Conservation (phyloP, 1,140 invertebrate species). For the Condylostylus longicornis region DNA sequence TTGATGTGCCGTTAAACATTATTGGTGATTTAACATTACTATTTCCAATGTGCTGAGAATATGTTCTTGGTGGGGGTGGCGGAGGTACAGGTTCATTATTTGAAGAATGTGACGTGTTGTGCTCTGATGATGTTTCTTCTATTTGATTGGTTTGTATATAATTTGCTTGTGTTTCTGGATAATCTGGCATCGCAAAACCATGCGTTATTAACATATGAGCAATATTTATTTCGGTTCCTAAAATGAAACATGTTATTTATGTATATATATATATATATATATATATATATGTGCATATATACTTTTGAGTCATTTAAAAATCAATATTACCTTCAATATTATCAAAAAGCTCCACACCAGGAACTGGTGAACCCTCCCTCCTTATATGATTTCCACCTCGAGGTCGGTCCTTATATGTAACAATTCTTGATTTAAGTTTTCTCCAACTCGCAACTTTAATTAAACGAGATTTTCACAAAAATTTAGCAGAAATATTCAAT, state of each 20-base stretch:
- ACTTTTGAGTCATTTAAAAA: background rate
- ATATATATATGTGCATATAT: background rate
- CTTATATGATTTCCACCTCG: conserved; percentile 30
- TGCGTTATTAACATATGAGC: conserved; percentile 23
- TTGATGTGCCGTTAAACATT: no score
- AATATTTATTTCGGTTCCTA: conserved; percentile 21
- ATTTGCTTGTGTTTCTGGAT: no score
- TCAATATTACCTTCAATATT: conserved; percentile 15
- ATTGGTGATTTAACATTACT: no score
- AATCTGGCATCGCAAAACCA: conserved; percentile 23
- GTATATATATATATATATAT: background rate
- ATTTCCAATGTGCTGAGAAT: no score
- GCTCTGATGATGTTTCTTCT: no score
- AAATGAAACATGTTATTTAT: background rate
- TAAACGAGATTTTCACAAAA: background rate
- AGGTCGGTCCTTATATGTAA: conserved; percentile 43
- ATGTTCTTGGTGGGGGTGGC: no score
- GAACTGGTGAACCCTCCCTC: conserved; percentile 43
- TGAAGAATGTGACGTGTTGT: no score
- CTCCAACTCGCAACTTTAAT: conserved; percentile 44
- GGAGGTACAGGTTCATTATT: no score
- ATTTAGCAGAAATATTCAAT: background rate
- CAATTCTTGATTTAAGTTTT: conserved; percentile 47
- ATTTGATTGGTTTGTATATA: no score
- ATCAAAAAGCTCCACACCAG: conserved; percentile 47